A percentile compares a stretch with the other conserved stretches of the same genome.
Evolutionary conservation across 2,888 invertebrate species (phyloP).

Genomic region (Tuta absoluta): DNA sequence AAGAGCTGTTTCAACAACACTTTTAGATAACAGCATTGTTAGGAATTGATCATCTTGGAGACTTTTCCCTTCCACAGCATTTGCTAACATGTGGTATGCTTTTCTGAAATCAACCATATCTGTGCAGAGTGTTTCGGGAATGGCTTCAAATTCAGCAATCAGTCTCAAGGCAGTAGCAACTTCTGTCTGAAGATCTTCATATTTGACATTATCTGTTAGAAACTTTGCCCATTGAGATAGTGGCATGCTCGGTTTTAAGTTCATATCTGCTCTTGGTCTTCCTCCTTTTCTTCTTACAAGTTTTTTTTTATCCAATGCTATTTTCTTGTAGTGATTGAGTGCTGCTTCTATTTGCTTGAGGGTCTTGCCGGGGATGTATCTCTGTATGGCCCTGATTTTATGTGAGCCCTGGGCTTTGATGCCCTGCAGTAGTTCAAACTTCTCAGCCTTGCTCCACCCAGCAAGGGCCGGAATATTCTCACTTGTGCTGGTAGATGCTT

Average conservation of each 20-base stretch:
- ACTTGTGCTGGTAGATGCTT: neutral
- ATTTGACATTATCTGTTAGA: constrained; percentile 51
- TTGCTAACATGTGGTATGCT: constrained; percentile 62
- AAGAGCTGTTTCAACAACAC: constrained; percentile 62
- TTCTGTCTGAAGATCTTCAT: constrained; percentile 59
- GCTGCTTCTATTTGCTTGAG: constrained; percentile 49
- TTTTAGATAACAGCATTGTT: constrained; percentile 52
- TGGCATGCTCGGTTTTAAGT: constrained; percentile 45
- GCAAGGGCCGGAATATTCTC: neutral
- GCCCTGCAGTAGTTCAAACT: constrained; percentile 51
- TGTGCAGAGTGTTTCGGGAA: constrained; percentile 48
- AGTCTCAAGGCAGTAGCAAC: constrained; percentile 57
- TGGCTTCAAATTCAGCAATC: constrained; percentile 65
- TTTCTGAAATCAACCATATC: constrained; percentile 58
- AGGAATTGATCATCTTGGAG: constrained; percentile 46
- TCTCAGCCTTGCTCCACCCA: constrained; percentile 64
- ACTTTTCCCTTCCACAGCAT: constrained; percentile 67
- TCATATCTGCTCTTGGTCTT: constrained; percentile 32
- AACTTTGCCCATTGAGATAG: constrained; percentile 60
- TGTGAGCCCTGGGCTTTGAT: constrained; percentile 49
- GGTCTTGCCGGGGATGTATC: constrained; percentile 49
- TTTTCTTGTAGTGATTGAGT: constrained; percentile 50
- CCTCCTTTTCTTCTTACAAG: constrained; percentile 30
- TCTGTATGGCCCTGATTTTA: constrained; percentile 45
- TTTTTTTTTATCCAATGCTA: constrained; percentile 39